phyloP scores from a whole-genome alignment of 2,888 invertebrate species.

The Macrophya alboannulata region DNA sequence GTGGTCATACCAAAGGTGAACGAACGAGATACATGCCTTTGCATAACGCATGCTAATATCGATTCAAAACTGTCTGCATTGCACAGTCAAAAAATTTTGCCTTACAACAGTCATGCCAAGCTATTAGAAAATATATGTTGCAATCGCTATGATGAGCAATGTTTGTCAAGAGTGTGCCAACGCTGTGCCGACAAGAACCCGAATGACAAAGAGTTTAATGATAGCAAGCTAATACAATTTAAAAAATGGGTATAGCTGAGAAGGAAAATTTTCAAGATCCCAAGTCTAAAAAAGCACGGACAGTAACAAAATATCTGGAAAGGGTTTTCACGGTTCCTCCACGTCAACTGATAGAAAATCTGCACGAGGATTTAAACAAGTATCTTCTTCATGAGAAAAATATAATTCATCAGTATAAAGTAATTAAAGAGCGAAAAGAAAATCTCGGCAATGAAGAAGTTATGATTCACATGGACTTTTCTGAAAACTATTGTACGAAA shows the following conservation, averaged over 20 bases:
- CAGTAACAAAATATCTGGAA: constrained; percentile 66
- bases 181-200: constrained; percentile 41
- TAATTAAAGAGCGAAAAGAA: constrained; percentile 61
- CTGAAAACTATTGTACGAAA: constrained; percentile 74
- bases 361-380: constrained; percentile 63
- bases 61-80: constrained; percentile 54
- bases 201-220: constrained; percentile 48
- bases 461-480: constrained; percentile 73
- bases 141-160: constrained; percentile 50
- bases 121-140: constrained; percentile 54
- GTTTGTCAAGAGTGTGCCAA: constrained; percentile 54
- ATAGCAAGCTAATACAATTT: constrained; percentile 39
- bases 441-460: constrained; percentile 61
- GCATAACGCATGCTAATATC: constrained; percentile 58
- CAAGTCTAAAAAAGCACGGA: constrained; percentile 67
- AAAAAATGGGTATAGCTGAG: constrained; percentile 53
- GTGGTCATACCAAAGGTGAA: constrained; percentile 66
- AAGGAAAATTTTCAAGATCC: constrained; percentile 60
- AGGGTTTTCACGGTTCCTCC: constrained; percentile 64
- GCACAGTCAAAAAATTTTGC: constrained; percentile 42
- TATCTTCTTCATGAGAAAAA: constrained; percentile 59
- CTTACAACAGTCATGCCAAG: constrained; percentile 21
- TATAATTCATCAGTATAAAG: constrained; percentile 61
- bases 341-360: constrained; percentile 64
- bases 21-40: constrained; percentile 65